phyloP scores from a whole-genome alignment of 2,113 vertebrate genomes.

The Sapajus apella region DNA sequence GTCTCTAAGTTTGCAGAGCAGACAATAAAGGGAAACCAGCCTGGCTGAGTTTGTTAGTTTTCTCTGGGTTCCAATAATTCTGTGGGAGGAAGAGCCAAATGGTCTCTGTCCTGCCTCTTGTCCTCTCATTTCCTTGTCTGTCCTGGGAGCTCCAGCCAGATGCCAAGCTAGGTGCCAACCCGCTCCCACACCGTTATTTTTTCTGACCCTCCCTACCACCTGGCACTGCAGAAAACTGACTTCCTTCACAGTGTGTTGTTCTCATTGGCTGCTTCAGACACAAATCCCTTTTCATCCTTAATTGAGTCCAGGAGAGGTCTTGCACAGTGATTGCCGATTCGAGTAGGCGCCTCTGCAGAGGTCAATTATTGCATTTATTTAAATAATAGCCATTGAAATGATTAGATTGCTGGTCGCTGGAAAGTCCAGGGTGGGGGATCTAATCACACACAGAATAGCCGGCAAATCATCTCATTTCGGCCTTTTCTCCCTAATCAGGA shows the following conservation, averaged over 20 bases:
- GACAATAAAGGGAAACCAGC: background rate
- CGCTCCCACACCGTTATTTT: background rate
- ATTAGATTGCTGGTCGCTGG: background rate
- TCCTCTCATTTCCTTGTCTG: background rate
- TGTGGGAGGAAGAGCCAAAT: background rate
- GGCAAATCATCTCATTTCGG: background rate
- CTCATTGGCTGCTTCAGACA: background rate
- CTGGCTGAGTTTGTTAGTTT: fast-evolving
- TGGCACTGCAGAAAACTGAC: background rate
- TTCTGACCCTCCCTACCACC: slow-evolving; percentile 33
- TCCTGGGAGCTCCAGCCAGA: background rate
- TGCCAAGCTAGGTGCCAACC: background rate
- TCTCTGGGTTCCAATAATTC: background rate
- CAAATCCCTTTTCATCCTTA: background rate
- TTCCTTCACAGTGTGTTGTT: background rate
- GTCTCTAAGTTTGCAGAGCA: background rate
- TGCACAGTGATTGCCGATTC: fast-evolving
- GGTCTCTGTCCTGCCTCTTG: background rate
- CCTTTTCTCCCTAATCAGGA: background rate
- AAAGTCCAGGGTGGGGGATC: background rate
- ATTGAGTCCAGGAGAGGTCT: background rate
- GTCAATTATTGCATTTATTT: background rate
- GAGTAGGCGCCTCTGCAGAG: background rate
- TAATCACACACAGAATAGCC: background rate
- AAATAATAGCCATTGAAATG: background rate